Conservation (phyloP, 2,888 invertebrate genomes). For the Tolmerus cingulatus region DNA sequence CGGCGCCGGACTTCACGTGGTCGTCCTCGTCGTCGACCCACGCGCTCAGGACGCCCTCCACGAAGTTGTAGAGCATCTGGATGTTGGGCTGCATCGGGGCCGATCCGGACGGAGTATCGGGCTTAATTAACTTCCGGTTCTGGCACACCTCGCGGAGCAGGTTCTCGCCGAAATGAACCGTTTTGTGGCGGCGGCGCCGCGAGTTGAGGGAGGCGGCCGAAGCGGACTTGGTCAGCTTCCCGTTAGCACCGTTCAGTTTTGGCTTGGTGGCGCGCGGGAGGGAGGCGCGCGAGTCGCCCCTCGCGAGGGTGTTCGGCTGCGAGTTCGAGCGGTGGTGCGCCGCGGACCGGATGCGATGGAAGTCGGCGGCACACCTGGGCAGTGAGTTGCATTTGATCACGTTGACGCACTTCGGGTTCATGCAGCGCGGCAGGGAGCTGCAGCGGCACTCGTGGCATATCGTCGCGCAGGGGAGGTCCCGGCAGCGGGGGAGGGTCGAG, state of each 20-base stretch:
- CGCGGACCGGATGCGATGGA: constrained; percentile 56
- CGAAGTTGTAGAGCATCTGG: constrained; percentile 82
- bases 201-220: constrained; percentile 72
- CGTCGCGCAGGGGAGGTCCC: constrained; percentile 54
- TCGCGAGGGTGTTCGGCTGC: constrained; percentile 61
- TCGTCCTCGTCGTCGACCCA: constrained; percentile 74
- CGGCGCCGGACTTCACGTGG: constrained; percentile 75
- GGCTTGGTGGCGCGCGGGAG: constrained; percentile 51
- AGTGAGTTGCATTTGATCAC: constrained; percentile 64
- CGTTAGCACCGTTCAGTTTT: constrained; percentile 49
- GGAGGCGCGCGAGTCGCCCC: constrained; percentile 61
- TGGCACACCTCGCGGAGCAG: constrained; percentile 77
- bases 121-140: constrained; percentile 69
- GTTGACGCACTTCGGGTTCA: constrained; percentile 62
- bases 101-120: constrained; percentile 62
- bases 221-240: constrained; percentile 64
- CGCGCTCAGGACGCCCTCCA: constrained; percentile 79
- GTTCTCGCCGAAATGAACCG: constrained; percentile 81
- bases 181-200: constrained; percentile 77
- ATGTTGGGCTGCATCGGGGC: constrained; percentile 75
- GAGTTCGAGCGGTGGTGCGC: constrained; percentile 60
- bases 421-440: constrained; percentile 59
- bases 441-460: constrained; percentile 62
- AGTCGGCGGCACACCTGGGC: constrained; percentile 63
- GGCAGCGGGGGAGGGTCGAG: constrained; percentile 51